These are phyloP conservation scores for Pitangus sulphuratus DNA, from an alignment of 2,797 vertebrate genomes.

Conservation along the genomic window DNA sequence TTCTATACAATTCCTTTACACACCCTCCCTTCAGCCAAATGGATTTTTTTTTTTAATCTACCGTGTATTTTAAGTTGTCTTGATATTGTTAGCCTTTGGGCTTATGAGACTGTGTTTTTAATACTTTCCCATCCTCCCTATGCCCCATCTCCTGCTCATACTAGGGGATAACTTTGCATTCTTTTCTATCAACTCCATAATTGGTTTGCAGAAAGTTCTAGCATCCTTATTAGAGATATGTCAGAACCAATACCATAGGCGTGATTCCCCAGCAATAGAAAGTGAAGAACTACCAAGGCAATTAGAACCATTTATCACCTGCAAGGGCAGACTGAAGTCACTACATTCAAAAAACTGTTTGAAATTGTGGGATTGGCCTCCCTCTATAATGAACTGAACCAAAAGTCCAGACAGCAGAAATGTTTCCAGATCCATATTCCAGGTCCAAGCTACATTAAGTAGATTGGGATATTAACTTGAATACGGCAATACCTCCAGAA, in stretches of 20 bases:
- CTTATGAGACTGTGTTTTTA: slow-evolving; percentile 59
- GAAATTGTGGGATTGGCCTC: neutral
- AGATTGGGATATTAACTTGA: neutral
- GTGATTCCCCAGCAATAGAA: slow-evolving; percentile 2
- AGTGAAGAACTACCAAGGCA: slow-evolving; percentile 8
- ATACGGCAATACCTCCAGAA: neutral
- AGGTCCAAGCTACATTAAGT: neutral
- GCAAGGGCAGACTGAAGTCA: neutral
- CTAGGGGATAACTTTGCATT: slow-evolving; percentile 51
- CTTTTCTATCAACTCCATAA: slow-evolving; percentile 29
- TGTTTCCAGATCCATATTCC: neutral
- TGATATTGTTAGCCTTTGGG: slow-evolving; percentile 75
- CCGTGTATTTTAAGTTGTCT: slow-evolving; percentile 74
- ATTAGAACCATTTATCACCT: neutral
- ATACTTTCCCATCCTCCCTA: slow-evolving; percentile 58
- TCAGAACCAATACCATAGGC: slow-evolving; percentile 13
- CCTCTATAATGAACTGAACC: neutral
- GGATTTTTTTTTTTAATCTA: slow-evolving; percentile 74
- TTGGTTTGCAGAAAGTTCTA: slow-evolving; percentile 55
- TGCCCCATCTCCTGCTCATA: slow-evolving; percentile 48
- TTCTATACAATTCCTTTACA: slow-evolving; percentile 69
- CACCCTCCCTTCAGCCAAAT: slow-evolving; percentile 74
- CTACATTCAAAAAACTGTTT: neutral
- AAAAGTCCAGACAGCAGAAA: neutral
- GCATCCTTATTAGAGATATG: slow-evolving; percentile 44